These are phyloP conservation scores for Aldabrachelys gigantea DNA, from an alignment of 2,113 vertebrate genomes.

Conservation along the genomic window DNA sequence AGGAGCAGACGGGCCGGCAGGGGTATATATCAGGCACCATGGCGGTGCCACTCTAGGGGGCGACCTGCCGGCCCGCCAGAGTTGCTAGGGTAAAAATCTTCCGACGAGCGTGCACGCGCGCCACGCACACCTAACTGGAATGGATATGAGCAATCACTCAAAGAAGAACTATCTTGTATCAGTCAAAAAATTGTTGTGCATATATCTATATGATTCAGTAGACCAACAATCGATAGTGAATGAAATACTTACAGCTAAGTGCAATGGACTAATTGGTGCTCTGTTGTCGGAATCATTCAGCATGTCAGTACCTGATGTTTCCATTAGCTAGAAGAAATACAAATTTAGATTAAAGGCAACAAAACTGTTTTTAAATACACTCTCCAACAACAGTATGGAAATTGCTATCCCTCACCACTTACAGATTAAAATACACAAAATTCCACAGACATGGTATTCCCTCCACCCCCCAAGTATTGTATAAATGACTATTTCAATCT, in stretches of 20 bases:
- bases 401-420: neutral
- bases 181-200: neutral
- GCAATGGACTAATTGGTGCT: conserved; percentile 94
- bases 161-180: neutral
- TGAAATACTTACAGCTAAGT: conserved; percentile 92
- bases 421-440: neutral
- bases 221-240: neutral
- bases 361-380: neutral
- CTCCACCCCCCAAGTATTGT: neutral
- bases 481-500: neutral
- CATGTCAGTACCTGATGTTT: conserved; percentile 95
- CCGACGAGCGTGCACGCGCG: too few species aligned
- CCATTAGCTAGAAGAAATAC: conserved; percentile 86
- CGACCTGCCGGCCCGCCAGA: too few species aligned
- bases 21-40: too few species aligned
- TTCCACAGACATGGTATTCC: neutral
- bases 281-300: conserved; percentile 91
- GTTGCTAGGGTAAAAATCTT: too few species aligned
- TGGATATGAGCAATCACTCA: too few species aligned
- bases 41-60: too few species aligned
- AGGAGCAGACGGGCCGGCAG: too few species aligned
- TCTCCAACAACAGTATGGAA: neutral
- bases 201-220: neutral
- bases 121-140: too few species aligned
- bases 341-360: conserved; percentile 31